Evolutionary conservation across 2,113 vertebrate species (phyloP), one percentile per base, ranked within the genome.

Genomic region (Hemibagrus wyckioides): DNA sequence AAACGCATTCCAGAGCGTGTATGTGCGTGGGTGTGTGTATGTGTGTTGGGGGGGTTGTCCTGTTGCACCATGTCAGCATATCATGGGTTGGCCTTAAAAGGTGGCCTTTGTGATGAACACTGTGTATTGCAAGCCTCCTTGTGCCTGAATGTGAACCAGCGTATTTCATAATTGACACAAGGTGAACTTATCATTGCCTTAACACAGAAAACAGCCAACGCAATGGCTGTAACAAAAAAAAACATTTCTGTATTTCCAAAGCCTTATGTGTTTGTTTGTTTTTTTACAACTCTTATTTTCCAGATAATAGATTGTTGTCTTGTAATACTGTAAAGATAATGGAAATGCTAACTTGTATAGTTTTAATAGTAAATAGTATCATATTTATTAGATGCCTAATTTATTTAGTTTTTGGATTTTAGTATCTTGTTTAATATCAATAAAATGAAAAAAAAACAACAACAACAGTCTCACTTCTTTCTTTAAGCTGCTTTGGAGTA

Each of bases 341-440:
- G 28, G 39, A 86, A 59, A 71, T 48, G 39, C 54, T 39, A 57
- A 25, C 8, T 57, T 82, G 39, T 44, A 50, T 82, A 83, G 65
- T 80, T 85, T 88, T 76, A 80, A 82, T 67, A 19, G 30, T 82
- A 87, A 80, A 88, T 57, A 76, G 52, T 61, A 36, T 75, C 86
- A 80, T 90, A 86, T 90, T 88, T 90, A 90, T 90, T 90, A 88
- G 89, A 4, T 71, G 69, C 14, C 23, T 86, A 81, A 89, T 88
- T 90, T 85, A 87, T 88, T 87, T 88, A 75, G 83, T 82, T 86
- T 82, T 44, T 69, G 30, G 65, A 67, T 67, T 48, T 85, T 39
- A 44, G 23, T 52, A 81, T 77, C 17, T 69, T 84, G 30, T 86
- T 56, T 54, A 59, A 44, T 69, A 33, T 59, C 33, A 81, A 59